A percentile compares a stretch with the other conserved stretches of the same genome.
Evolutionary conservation across 2,888 invertebrate species (phyloP).

Genomic region (Beris chalybata): DNA sequence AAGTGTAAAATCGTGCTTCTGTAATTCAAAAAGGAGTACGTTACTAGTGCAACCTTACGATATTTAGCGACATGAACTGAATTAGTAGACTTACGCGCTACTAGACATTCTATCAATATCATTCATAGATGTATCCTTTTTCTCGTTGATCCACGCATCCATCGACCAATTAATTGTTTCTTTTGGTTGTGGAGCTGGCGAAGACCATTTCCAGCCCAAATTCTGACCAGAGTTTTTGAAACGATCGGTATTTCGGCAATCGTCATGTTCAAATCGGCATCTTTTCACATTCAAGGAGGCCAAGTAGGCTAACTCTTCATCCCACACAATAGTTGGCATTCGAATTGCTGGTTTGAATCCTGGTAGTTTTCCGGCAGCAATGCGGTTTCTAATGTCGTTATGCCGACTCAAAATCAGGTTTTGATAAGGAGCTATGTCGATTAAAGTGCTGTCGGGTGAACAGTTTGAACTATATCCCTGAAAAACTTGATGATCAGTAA

Average conservation of each 20-base stretch:
- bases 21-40: neutral
- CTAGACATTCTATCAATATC: conserved; percentile 12
- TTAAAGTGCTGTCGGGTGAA: neutral
- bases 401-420: conserved; percentile 42
- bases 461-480: conserved; percentile 4
- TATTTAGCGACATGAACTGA: neutral
- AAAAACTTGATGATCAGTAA: neutral
- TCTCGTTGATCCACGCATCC: conserved; percentile 32
- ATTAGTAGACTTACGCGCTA: too few species aligned
- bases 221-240: conserved; percentile 24
- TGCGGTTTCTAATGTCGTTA: conserved; percentile 5
- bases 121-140: conserved; percentile 22
- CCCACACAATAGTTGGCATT: conserved; percentile 22
- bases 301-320: conserved; percentile 20
- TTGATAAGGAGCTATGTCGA: conserved; percentile 3
- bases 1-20: conserved; percentile 44
- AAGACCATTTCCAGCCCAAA: conserved; percentile 48
- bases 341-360: conserved; percentile 7
- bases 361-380: conserved; percentile 13
- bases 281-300: conserved; percentile 19
- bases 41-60: neutral
- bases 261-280: conserved; percentile 15
- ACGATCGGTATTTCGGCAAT: conserved; percentile 20
- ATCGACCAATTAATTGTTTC: conserved; percentile 16
- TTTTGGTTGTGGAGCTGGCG: neutral